Conservation (phyloP, 2,113 vertebrate genomes). For the Hemichromis elongatus region DNA sequence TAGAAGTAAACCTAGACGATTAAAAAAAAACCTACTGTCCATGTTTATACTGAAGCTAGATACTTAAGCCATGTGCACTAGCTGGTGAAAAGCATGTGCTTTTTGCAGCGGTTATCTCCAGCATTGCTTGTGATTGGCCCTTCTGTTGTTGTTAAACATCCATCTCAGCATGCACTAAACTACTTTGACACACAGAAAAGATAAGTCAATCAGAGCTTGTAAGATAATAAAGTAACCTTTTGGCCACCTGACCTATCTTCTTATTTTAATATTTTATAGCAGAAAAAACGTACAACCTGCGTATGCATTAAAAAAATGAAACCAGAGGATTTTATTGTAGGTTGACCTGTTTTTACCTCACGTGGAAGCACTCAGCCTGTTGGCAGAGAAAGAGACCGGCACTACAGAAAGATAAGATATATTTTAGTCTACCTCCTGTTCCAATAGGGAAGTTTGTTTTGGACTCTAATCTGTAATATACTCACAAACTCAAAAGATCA, state of each 20-base stretch:
- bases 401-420: background rate
- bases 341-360: background rate
- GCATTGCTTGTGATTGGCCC: no score
- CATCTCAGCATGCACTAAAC: no score
- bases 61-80: no score
- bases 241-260: background rate
- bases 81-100: no score
- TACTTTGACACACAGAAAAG: no score
- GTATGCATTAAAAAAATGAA: no score
- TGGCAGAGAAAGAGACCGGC: background rate
- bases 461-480: background rate
- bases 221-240: background rate
- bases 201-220: background rate
- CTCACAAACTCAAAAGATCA: background rate
- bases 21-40: no score
- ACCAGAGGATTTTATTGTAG: fast-evolving
- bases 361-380: fast-evolving
- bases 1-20: no score
- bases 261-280: background rate
- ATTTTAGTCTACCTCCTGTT: fast-evolving
- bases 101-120: no score
- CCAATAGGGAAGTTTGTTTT: background rate
- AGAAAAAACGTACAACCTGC: no score
- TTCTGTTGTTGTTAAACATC: no score
- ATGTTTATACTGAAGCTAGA: no score